Percentiles rank a stretch among this genome's conserved stretches.
Conservation (phyloP, 2,797 vertebrate species). For the Coreius guichenoti region DNA sequence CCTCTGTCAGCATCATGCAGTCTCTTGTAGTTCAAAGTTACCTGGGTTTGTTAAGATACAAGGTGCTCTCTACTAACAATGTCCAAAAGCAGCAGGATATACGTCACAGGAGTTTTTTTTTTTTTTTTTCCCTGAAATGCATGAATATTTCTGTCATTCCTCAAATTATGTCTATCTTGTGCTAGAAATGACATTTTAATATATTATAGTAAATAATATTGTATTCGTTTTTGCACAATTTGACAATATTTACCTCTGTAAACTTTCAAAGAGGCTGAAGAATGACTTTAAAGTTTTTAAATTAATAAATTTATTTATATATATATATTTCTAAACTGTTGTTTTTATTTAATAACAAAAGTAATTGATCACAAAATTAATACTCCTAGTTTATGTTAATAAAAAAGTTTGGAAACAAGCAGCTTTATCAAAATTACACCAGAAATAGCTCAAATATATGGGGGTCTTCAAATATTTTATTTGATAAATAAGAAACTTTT, state of each 20-base stretch:
- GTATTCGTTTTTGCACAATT: background rate
- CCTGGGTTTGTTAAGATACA: constrained; percentile 35
- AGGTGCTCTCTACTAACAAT: constrained; percentile 59
- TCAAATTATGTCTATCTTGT: background rate
- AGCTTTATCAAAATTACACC: background rate
- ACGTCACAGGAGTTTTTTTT: background rate
- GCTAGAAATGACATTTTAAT: background rate
- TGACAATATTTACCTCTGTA: background rate
- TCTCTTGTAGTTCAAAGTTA: constrained; percentile 32
- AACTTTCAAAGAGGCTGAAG: background rate
- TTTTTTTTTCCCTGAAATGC: background rate
- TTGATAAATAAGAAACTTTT: background rate
- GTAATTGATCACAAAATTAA: background rate
- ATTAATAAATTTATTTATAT: background rate
- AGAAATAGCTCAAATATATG: background rate
- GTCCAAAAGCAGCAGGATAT: constrained; percentile 39
- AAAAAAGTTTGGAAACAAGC: no score
- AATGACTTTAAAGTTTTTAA: background rate
- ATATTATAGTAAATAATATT: no score
- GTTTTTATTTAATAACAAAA: background rate
- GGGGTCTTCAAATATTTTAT: background rate
- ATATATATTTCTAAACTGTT: background rate
- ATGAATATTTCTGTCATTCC: background rate
- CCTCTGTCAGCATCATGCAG: constrained; percentile 55
- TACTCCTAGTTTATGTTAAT: background rate